Evolutionary conservation across 2,113 vertebrate species (phyloP).

Genomic region (Erythrolamprus reginae): DNA sequence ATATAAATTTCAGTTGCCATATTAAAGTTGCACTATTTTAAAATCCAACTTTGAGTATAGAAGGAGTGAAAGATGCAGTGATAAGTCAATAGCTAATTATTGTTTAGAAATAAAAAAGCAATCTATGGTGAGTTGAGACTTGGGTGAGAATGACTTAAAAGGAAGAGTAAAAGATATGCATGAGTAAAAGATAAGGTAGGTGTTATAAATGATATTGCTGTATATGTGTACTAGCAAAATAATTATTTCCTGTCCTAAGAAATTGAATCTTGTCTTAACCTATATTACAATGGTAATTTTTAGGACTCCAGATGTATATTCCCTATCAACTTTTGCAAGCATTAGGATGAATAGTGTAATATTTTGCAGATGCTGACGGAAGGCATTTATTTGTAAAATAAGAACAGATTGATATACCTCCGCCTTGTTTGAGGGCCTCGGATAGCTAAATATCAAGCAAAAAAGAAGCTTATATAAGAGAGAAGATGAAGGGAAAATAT

Average conservation of each 20-base stretch:
- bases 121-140: neutral
- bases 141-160: neutral
- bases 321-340: neutral
- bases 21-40: neutral
- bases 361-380: neutral
- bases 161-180: neutral
- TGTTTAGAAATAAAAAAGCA: constrained; percentile 22
- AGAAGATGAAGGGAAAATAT: neutral
- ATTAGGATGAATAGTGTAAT: neutral
- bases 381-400: neutral
- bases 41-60: neutral
- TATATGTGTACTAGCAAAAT: neutral
- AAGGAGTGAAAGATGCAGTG: neutral
- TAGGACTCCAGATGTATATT: neutral
- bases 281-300: neutral
- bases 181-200: neutral
- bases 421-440: neutral
- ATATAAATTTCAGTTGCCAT: neutral
- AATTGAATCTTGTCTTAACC: neutral
- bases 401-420: neutral
- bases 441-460: neutral
- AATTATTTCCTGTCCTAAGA: neutral
- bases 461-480: neutral
- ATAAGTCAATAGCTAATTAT: neutral
- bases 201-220: constrained; percentile 15